A percentile compares a stretch with the other conserved stretches of the same genome.
Evolutionary conservation across 1,140 invertebrate species (phyloP).

Genomic region (Cydia splendana): DNA sequence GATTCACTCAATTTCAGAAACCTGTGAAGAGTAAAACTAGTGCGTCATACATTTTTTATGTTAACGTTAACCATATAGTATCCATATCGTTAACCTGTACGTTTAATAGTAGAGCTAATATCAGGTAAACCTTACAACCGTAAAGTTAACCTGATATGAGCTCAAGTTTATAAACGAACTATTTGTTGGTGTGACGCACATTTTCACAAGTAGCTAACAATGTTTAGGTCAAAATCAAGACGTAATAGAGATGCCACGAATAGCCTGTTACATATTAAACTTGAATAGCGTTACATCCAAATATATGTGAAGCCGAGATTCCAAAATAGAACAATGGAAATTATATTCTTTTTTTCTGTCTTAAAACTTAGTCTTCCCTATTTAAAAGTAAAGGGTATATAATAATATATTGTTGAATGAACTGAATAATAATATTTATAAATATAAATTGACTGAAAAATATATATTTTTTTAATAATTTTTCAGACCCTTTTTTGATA

Average conservation of each 20-base stretch:
- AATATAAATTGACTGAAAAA: too few relatives aligned
- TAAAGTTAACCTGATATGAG: not conserved
- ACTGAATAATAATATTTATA: too few relatives aligned
- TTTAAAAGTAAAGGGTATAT: not conserved
- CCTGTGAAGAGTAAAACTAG: too few relatives aligned
- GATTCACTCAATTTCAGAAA: too few relatives aligned
- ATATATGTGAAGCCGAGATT: not conserved
- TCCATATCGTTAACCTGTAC: too few relatives aligned
- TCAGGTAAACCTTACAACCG: not conserved
- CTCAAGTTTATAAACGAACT: not conserved
- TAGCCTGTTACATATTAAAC: conserved; percentile 1
- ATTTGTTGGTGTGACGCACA: not conserved
- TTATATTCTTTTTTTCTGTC: not conserved
- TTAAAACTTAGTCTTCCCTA: not conserved
- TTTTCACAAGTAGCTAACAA: not conserved
- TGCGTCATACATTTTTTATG: too few relatives aligned
- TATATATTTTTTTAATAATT: too few relatives aligned
- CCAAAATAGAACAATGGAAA: not conserved
- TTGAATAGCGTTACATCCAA: not conserved
- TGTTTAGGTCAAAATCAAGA: not conserved
- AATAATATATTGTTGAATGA: too few relatives aligned
- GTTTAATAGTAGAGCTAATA: too few relatives aligned
- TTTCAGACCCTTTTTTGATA: too few relatives aligned
- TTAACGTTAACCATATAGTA: too few relatives aligned
- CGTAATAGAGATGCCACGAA: not conserved